Conservation (phyloP, 1,140 invertebrate genomes). For the Neodiprion fabricii region DNA sequence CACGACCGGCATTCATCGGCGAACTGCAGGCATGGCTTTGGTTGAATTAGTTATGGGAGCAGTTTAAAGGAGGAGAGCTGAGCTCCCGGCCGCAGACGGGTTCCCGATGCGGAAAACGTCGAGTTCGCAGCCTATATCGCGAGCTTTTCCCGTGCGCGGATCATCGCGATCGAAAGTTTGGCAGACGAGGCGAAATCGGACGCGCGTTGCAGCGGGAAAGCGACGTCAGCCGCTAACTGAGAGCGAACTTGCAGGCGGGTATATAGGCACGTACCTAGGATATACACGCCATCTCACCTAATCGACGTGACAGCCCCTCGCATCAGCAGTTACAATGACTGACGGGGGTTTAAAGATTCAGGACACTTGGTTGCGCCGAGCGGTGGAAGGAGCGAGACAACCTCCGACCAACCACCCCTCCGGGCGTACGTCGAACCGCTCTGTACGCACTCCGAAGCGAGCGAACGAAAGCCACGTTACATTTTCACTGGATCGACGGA, state of each 20-base stretch:
- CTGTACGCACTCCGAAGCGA: no score
- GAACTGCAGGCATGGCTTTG: neutral
- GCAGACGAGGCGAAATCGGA: no score
- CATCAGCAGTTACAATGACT: constrained; percentile 41
- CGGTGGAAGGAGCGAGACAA: neutral
- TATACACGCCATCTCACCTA: constrained; percentile 31
- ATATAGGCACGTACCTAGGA: constrained; percentile 9
- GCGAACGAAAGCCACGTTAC: no score
- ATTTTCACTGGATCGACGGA: no score
- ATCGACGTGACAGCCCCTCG: constrained; percentile 37
- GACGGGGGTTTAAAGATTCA: constrained; percentile 39
- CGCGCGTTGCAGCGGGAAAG: no score
- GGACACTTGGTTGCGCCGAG: neutral
- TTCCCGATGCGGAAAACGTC: neutral
- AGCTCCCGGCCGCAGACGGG: neutral
- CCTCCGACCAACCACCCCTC: no score
- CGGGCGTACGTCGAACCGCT: no score
- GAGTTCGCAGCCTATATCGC: neutral
- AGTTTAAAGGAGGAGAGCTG: neutral
- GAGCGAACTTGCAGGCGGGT: neutral
- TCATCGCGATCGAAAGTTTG: no score
- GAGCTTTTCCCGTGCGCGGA: no score
- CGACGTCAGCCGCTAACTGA: neutral
- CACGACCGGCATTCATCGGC: no score
- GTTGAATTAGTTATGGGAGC: neutral